Conservation (phyloP, 2,797 vertebrate genomes). For the Danio kyathit region DNA sequence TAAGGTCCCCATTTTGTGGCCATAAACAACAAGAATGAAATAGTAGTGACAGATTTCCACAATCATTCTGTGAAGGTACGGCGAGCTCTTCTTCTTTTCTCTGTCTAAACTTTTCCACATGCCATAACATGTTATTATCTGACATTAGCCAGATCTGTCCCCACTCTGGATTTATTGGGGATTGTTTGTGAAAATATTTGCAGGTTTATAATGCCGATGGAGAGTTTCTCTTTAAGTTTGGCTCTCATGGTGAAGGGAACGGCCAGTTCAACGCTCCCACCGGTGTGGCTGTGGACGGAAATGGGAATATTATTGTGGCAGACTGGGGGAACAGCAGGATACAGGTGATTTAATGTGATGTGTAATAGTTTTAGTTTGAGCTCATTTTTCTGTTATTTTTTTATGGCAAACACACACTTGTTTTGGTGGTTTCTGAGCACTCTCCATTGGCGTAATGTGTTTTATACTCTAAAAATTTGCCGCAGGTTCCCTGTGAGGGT, state of each 20-base stretch:
- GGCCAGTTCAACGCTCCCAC: constrained; percentile 98
- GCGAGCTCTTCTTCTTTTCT: background rate
- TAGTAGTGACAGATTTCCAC: constrained; percentile 96
- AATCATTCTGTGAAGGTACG: constrained; percentile 98
- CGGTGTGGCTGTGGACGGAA: constrained; percentile 91
- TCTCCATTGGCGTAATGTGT: no score
- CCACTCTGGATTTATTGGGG: background rate
- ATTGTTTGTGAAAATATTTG: background rate
- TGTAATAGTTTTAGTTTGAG: background rate
- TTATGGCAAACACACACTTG: no score
- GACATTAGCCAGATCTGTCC: background rate
- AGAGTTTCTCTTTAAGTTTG: constrained; percentile 97
- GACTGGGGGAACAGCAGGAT: constrained; percentile 99
- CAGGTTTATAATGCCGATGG: constrained; percentile 96
- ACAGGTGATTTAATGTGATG: constrained; percentile 81
- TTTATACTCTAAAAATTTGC: no score
- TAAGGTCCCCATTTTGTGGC: constrained; percentile 96
- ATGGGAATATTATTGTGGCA: constrained; percentile 96
- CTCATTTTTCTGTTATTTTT: background rate
- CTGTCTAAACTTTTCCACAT: background rate
- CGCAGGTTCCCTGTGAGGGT: no score
- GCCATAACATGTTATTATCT: background rate
- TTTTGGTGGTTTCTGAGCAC: no score
- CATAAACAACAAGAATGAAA: constrained; percentile 97
- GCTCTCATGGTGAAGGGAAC: constrained; percentile 94